Evolutionary conservation across 2,113 vertebrate genomes (phyloP).

Genomic region (Mormyrus iriodes): DNA sequence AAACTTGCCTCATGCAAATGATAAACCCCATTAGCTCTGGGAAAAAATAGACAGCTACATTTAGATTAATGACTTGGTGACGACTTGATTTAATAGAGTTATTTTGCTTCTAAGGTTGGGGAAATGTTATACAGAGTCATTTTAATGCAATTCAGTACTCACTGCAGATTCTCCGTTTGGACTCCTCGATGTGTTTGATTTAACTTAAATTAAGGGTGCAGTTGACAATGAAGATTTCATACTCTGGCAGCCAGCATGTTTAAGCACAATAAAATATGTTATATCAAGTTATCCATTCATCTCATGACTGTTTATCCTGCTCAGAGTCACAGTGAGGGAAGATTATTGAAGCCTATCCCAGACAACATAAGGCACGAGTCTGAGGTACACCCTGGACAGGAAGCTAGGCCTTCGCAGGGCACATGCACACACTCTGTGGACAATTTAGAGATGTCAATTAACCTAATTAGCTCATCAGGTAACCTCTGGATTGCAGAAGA

Average conservation of each 20-base stretch:
- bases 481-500: background rate
- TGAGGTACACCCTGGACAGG: background rate
- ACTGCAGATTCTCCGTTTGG: conserved; percentile 52
- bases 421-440: background rate
- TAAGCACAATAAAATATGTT: background rate
- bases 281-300: background rate
- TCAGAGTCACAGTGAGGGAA: background rate
- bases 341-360: background rate
- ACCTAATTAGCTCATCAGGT: background rate
- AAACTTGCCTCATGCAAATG: conserved; percentile 69
- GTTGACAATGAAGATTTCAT: conserved; percentile 24
- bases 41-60: conserved; percentile 61
- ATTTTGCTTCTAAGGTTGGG: conserved; percentile 49
- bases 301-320: background rate
- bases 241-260: background rate
- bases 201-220: conserved; percentile 30
- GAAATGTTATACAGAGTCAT: conserved; percentile 62
- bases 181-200: conserved; percentile 35
- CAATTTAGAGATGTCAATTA: background rate
- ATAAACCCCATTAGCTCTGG: conserved; percentile 71
- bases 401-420: background rate
- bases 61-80: conserved; percentile 68
- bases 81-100: conserved; percentile 71
- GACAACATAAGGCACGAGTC: background rate
- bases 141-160: conserved; percentile 69